Evolutionary conservation across 2,888 invertebrate genomes (phyloP), one percentile per base, ranked within the genome.

Genomic region (Steromphala cineraria): DNA sequence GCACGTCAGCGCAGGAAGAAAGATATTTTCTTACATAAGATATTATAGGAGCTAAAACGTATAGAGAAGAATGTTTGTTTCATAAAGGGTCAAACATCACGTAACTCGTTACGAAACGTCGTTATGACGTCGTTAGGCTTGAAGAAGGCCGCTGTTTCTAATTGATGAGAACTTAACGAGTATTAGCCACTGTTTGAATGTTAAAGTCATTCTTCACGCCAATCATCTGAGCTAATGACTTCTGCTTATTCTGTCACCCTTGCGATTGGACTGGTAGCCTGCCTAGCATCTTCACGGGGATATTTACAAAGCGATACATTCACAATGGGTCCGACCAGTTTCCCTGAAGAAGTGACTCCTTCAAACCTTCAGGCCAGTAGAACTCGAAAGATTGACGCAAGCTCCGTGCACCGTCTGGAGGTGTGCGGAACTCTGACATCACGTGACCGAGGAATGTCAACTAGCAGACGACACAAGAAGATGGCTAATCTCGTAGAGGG

Each of bases 401-500:
- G 62, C 62, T 62, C 24, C 28, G 24, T 10, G 28, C 62, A 28
- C 62, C 24, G 62, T 15, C 62, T 28, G 10, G 28, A 24, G 28
- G 62, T 28, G 62, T 28, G 62, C 21, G 62, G 62, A 62, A 62
- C 21, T 62, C 17, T 24, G 13, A 28, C 28, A 62, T 62, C 62
- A 62, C 62, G 62, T 62, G 62, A 62, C 62, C 28, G 4, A 24
- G 62, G 62, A 62, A 62, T 62, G 62, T n/a, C 62, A 62, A 21
- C 62, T n/a, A 75, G 75, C 52, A 52, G 75, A 52, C 75, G 46
- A 52, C 75, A 52, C 40, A 21, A 46, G 46, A 52, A n/a, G 75
- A 75, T 75, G 40, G 53, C 15, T 75, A 75, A 75, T 75, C 75
- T 75, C 24, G 19, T 21, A 19, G 75, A 75, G 75, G 75, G 75